Base-by-base conservation (phyloP, 2,888 invertebrate genomes). In the Tineola bisselliella region DNA sequence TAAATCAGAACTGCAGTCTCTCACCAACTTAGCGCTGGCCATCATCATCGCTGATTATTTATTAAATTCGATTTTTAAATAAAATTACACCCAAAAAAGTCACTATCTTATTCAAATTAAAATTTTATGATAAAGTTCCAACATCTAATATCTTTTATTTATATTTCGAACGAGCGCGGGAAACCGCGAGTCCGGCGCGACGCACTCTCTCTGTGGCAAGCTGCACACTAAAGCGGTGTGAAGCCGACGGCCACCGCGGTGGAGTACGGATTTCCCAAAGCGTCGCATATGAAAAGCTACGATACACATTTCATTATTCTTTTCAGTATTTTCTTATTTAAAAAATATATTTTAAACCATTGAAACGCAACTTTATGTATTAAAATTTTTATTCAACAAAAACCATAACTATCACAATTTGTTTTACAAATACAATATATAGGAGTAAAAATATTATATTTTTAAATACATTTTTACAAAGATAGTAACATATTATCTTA, bases 11-110 rank as follows among this genome's bases (percentile, higher is more conserved):
- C 87, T 87, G 71, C 87, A 87, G 71, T 88, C 87, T 71, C 88
- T 75, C 75, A 87, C 84, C 73, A 88, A 70, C 70, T 88, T 88
- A 58, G 88, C 86, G 83, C 88, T 88, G 66, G 88, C 83, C 88
- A 88, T 88, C 87, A 88, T 88, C 84, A 87, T 88, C 69, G 12
- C 54, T 30, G 38, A 38, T 38, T 48, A 48, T 48, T 17, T 17
- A 48, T 48, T 17, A 48, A 48, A 17, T 48, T 48, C 6, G 5
- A n/a, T n/a, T n/a, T n/a, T n/a, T n/a, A 48, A 48, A 8, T 3
- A 48, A 48, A 48, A 48, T 10, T 12, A 38, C 38, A 38, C 38
- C 38, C 38, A 38, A 13, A 48, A 48, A 48, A 8, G 1, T 8
- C 18, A 54, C 54, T 54, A 5, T 54, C 17, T 18, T 19, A 6